Evolutionary conservation across 2,797 vertebrate species (phyloP).

Genomic region (Xenentodon cancila): DNA sequence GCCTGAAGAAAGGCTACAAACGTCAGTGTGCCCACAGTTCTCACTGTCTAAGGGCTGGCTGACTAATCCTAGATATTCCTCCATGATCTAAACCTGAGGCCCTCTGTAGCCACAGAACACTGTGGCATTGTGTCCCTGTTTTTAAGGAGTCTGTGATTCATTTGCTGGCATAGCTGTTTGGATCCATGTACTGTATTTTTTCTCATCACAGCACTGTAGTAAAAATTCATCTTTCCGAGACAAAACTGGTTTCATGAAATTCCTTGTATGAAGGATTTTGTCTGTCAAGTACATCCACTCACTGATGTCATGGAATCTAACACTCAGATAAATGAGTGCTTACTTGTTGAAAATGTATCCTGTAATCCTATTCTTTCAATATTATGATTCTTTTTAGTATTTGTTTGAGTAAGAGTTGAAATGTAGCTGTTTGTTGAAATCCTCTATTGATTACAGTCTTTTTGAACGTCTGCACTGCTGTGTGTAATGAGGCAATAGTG

Average conservation of each 20-base stretch:
- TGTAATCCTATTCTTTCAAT: slow-evolving; percentile 42
- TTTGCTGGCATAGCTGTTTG: slow-evolving; percentile 64
- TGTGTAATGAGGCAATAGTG: slow-evolving; percentile 70
- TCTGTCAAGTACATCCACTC: slow-evolving; percentile 35
- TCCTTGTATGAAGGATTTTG: slow-evolving; percentile 37
- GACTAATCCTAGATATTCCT: slow-evolving; percentile 77
- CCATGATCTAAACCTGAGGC: slow-evolving; percentile 79
- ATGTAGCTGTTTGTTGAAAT: slow-evolving; percentile 48
- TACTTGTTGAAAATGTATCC: slow-evolving; percentile 20
- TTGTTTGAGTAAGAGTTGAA: slow-evolving; percentile 26
- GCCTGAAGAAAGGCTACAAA: slow-evolving; percentile 67
- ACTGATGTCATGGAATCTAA: slow-evolving; percentile 19
- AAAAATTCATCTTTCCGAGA: slow-evolving; percentile 50
- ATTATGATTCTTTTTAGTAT: slow-evolving; percentile 37
- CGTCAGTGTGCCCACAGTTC: slow-evolving; percentile 60
- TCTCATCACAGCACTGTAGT: slow-evolving; percentile 53
- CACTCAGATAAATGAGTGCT: slow-evolving; percentile 19
- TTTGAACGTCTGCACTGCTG: slow-evolving; percentile 30
- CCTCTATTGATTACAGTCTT: slow-evolving; percentile 50
- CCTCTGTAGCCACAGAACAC: slow-evolving; percentile 70
- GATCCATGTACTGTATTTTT: slow-evolving; percentile 62
- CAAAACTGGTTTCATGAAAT: slow-evolving; percentile 40
- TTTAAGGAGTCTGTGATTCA: slow-evolving; percentile 73
- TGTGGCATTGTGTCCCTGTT: slow-evolving; percentile 73
- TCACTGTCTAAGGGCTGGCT: slow-evolving; percentile 67